Conservation (phyloP, 2,797 vertebrate genomes). For the Aldrovandia affinis region DNA sequence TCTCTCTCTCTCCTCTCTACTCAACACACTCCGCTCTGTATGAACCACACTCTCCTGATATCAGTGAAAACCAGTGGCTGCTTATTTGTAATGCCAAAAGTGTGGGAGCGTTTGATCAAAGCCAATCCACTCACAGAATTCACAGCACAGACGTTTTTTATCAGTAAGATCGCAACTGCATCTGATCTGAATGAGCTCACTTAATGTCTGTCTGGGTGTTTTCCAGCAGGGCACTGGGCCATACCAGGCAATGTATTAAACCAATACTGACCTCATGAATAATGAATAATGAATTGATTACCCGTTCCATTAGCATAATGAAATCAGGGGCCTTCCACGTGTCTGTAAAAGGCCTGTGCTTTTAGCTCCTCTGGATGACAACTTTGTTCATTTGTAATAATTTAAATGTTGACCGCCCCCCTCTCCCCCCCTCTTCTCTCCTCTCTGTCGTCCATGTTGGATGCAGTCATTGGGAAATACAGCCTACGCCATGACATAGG, state of each 20-base stretch:
- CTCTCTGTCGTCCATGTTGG: constrained; percentile 45
- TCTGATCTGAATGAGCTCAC: not conserved
- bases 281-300: not conserved
- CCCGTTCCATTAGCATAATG: not conserved
- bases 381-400: constrained; percentile 29
- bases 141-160: not conserved
- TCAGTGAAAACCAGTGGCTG: not conserved
- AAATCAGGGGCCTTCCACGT: not conserved
- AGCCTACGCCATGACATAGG: constrained; percentile 74
- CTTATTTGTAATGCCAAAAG: not conserved
- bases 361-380: not conserved
- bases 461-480: constrained; percentile 78
- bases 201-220: not conserved
- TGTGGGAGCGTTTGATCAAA: not conserved
- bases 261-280: too few relatives aligned
- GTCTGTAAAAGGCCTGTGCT: not conserved
- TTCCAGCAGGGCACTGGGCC: not conserved
- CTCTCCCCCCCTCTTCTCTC: constrained; percentile 19
- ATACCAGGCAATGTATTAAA: not conserved
- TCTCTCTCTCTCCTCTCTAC: too few relatives aligned
- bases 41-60: not conserved
- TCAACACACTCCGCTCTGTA: too few relatives aligned
- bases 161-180: too few relatives aligned
- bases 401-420: not conserved
- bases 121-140: not conserved